These are phyloP conservation scores for Malurus leucopterus DNA, from an alignment of 2,797 vertebrate genomes.

Conservation along the genomic window DNA sequence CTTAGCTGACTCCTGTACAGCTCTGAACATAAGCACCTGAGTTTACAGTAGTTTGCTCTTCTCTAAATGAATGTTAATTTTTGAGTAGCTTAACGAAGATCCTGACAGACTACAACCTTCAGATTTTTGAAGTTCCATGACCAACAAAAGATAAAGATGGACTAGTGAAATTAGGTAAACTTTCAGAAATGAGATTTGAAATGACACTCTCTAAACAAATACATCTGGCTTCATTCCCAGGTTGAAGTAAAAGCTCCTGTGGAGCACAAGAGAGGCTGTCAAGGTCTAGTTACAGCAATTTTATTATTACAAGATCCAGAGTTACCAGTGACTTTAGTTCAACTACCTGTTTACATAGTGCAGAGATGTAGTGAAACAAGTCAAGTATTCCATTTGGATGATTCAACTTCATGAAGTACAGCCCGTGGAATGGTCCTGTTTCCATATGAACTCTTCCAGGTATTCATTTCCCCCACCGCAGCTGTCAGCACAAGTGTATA, in stretches of 20 bases:
- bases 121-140: neutral
- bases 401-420: neutral
- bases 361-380: neutral
- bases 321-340: neutral
- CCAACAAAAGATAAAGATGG: neutral
- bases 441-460: conserved; percentile 89
- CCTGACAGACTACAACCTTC: neutral
- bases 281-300: neutral
- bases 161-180: neutral
- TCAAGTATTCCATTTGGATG: neutral
- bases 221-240: neutral
- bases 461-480: conserved; percentile 69
- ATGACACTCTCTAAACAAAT: neutral
- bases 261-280: neutral
- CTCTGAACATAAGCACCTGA: neutral
- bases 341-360: neutral
- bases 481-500: conserved; percentile 85
- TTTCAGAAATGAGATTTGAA: neutral
- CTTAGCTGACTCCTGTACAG: neutral
- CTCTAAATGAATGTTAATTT: neutral
- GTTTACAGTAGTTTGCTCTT: neutral
- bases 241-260: neutral
- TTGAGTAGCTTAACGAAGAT: neutral
- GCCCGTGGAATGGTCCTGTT: conserved; percentile 81
- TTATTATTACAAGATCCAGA: neutral